Base-by-base conservation (phyloP, 2,888 invertebrate genomes). In the Eledona agricola region DNA sequence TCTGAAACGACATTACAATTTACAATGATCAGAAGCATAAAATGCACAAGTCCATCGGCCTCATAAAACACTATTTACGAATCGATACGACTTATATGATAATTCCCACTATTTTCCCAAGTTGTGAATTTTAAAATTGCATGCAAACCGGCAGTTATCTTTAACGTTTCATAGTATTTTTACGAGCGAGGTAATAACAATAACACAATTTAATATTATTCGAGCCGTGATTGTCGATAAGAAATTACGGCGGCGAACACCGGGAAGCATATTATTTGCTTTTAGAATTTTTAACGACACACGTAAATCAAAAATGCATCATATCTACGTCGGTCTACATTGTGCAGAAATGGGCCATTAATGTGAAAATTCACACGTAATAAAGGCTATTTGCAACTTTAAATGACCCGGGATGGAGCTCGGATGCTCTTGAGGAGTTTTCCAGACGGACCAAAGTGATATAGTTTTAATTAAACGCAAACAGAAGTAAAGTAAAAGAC, bases 141-240 rank as follows among this genome's bases (percentile, higher is more conserved):
- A 38, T 47, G 47, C 47, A 20, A 28, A n/a, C 15, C 20, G 20
- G 28, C 29, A 37, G 47, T 47, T 47, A 47, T 47, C 47, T 47
- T 28, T 22, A 35, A 47, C 47, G 16, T 47, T 47, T 37, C 20
- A 38, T 38, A 9, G 38, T 47, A 47, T 28, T 47, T 47, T 47
- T 47, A 47, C 16, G 28, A 22, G 23, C 2, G 9, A 3, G 15
- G 47, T 26, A 47, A 31, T 47, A 47, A 38, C 22, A 29, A 28
- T 31, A 37, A 47, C 11, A 15, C 45, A 37, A 20, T 47, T 47
- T 47, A 12, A 35, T 26, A 26, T 35, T 22, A 32, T 45, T 17
- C 5, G 4, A 29, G 12, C 19, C n/a, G 6, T 28, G 42, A 15
- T 31, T 11, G n/a, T 16, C 28, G 28, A 28, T 28, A 28, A 28